Evolutionary conservation across 2,888 invertebrate species (phyloP).

Genomic region (Ramazzottius varieornatus): DNA sequence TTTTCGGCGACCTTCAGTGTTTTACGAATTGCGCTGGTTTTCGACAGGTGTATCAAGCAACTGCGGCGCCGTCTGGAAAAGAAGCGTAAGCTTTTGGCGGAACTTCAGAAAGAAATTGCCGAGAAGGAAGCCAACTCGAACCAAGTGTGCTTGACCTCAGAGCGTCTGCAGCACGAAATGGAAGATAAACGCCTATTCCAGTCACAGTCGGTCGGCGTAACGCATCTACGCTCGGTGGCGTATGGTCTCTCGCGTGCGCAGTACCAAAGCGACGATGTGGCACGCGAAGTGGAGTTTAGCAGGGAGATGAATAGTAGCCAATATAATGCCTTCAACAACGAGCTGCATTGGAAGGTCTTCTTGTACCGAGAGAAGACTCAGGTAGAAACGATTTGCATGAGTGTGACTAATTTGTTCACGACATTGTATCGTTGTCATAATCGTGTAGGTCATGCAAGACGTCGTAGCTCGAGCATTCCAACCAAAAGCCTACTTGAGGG

Average conservation of each 20-base stretch:
- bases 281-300: not conserved
- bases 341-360: not conserved
- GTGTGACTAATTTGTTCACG: too few species aligned
- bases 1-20: too few species aligned
- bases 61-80: not conserved
- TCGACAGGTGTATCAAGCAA: not conserved
- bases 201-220: not conserved
- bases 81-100: not conserved
- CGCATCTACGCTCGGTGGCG: constrained; percentile 1
- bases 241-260: not conserved
- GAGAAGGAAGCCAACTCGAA: not conserved
- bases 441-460: not conserved
- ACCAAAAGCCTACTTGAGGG: not conserved
- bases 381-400: too few species aligned
- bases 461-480: not conserved
- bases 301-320: not conserved
- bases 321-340: not conserved
- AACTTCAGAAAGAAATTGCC: not conserved
- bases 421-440: too few species aligned
- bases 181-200: not conserved
- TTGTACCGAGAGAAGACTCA: not conserved
- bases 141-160: not conserved
- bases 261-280: not conserved
- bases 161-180: not conserved
- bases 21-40: too few species aligned